Base-by-base conservation (phyloP, 2,113 vertebrate species). In the Eolophus roseicapilla region DNA sequence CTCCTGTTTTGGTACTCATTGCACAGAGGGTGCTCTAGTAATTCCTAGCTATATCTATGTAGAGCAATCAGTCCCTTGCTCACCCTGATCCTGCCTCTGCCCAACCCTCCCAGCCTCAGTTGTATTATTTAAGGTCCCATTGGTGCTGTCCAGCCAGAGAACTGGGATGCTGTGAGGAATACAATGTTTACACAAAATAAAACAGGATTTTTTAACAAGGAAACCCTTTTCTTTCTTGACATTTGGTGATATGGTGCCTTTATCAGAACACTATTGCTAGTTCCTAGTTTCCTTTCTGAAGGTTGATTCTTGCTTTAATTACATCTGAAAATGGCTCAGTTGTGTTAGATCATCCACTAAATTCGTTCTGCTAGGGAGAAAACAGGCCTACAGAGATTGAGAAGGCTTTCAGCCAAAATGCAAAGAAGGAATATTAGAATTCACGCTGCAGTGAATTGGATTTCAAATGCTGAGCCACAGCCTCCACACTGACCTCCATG, bases 101-200 rank as follows among this genome's bases (percentile, higher is more conserved):
- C 50, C 68, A n/a, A 2, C 35, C 6, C 14, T 52, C 25, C 52
- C 57, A 76, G 17, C 16, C 17, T 64, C 2, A 0, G 9, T 0
- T 70, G 31, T 20, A 86, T 74, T 49, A 43, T 46, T 65, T 69
- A 35, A 74, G 41, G 68, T 53, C 13, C 17, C 5, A 69, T 65
- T 41, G 20, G 10, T 50, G 71, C 57, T 33, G 10, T n/a, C n/a
- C 37, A 57, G 41, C 33, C 28, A 17, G 59, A 75, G 37, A 87
- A 21, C 14, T 71, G n/a, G 21, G 60, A 71, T 6, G 4, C 44
- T 57, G 27, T 62, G 27, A 27, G 7, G 41, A 83, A 82, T 24
- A 64, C 19, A 63, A 8, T 4, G 9, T 25, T 86, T 74, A 46
- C 23, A 25, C 19, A 17, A 82, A n/a, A 12, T 35, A 65, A 28